phyloP scores from a whole-genome alignment of 1,140 invertebrate species.

The Lasaia peninsularis region DNA sequence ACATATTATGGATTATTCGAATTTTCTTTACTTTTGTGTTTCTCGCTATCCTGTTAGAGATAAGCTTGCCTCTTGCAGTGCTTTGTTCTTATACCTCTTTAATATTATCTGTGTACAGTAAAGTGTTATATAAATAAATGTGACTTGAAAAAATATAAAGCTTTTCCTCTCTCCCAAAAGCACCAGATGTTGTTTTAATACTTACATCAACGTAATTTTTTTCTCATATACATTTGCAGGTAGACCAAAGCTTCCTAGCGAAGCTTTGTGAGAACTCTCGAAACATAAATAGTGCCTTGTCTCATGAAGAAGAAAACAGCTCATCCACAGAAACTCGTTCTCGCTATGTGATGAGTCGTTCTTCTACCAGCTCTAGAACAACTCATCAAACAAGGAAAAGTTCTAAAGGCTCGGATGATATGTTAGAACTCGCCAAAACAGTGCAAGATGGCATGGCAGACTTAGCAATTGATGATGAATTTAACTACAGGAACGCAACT shows the following conservation, averaged over 20 bases:
- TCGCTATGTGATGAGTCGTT: constrained; percentile 41
- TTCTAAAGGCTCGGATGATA: constrained; percentile 51
- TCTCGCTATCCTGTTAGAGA: too few relatives aligned
- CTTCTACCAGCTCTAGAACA: constrained; percentile 44
- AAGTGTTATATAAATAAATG: too few relatives aligned
- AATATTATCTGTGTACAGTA: too few relatives aligned
- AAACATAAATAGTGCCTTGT: constrained; percentile 51
- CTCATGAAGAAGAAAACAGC: constrained; percentile 54
- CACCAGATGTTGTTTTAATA: too few relatives aligned
- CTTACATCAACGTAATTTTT: too few relatives aligned
- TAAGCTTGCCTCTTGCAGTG: too few relatives aligned
- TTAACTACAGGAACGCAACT: constrained; percentile 35
- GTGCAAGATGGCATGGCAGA: constrained; percentile 70
- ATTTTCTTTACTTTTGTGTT: too few relatives aligned
- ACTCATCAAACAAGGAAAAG: constrained; percentile 45
- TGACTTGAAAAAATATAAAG: too few relatives aligned
- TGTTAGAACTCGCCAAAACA: constrained; percentile 58
- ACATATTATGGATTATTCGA: too few relatives aligned
- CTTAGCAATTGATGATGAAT: constrained; percentile 52
- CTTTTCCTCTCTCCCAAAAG: too few relatives aligned
- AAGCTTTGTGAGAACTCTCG: constrained; percentile 62
- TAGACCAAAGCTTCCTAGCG: constrained; percentile 49
- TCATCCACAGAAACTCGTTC: constrained; percentile 53
- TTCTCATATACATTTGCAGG: constrained; percentile 32
- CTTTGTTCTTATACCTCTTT: too few relatives aligned